Evolutionary conservation across 2,113 vertebrate genomes (phyloP).

Genomic region (Trogon surrucura): DNA sequence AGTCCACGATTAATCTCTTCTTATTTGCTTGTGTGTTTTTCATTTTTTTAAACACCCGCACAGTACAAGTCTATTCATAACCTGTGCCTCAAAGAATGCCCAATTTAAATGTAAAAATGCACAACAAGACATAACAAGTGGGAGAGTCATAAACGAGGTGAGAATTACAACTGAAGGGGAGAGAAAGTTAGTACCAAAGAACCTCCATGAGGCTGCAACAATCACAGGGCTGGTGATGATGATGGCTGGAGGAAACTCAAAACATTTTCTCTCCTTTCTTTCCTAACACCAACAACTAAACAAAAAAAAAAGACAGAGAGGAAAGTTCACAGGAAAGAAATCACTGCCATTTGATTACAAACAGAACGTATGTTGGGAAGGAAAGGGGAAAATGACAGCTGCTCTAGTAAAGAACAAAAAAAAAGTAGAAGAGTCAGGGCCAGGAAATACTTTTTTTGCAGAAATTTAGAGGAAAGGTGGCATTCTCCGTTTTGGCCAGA

Average conservation of each 20-base stretch:
- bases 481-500: not conserved
- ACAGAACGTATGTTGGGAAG: not conserved
- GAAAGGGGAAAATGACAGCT: not conserved
- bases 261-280: not conserved
- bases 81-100: slow-evolving; percentile 13
- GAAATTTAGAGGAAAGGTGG: not conserved
- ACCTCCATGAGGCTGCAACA: not conserved
- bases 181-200: not conserved
- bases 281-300: not conserved
- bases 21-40: not conserved
- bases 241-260: not conserved
- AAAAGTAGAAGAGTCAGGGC: too few relatives aligned
- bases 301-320: not conserved
- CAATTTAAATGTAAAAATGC: slow-evolving; percentile 26
- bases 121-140: slow-evolving; percentile 46
- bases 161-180: not conserved
- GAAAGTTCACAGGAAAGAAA: not conserved
- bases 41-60: not conserved
- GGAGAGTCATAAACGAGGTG: not conserved
- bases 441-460: not conserved
- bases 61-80: slow-evolving; percentile 38
- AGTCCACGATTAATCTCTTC: not conserved
- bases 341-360: not conserved
- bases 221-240: not conserved
- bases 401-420: not conserved